phyloP scores from a whole-genome alignment of 2,113 vertebrate species.

The Coracopsis vasa region DNA sequence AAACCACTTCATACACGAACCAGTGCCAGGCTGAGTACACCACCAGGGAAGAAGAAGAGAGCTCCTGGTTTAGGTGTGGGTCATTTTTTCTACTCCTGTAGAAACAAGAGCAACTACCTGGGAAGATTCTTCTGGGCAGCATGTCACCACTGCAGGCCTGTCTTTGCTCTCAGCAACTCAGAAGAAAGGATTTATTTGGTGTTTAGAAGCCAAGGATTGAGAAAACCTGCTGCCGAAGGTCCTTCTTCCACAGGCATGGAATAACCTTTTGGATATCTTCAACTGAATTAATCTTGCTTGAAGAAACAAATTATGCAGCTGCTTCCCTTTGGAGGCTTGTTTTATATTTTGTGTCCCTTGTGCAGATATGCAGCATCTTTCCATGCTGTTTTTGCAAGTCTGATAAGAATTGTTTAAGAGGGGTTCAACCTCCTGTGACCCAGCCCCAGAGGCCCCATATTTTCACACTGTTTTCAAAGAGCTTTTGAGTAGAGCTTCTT shows the following conservation, averaged over 20 bases:
- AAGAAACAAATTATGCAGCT: not conserved
- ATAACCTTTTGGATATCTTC: not conserved
- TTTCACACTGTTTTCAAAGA: not conserved
- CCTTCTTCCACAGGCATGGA: not conserved
- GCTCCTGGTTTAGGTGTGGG: not conserved
- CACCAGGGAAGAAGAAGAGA: not conserved
- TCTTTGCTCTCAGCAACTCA: not conserved
- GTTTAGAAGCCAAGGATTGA: not conserved
- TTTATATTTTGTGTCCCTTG: not conserved
- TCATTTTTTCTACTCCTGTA: not conserved
- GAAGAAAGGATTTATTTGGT: not conserved
- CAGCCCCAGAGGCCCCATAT: not conserved
- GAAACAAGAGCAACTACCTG: not conserved
- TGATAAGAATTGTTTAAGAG: not conserved
- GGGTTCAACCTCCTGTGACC: not conserved
- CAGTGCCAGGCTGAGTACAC: not conserved
- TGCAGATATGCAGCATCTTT: not conserved
- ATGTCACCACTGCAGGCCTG: not conserved
- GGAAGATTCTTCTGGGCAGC: not conserved
- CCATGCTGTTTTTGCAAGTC: not conserved
- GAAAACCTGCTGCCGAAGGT: not conserved
- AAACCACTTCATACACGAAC: not conserved
- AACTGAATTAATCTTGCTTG: not conserved
- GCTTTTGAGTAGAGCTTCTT: not conserved
- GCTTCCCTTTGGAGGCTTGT: not conserved